Conservation (phyloP, 2,113 vertebrate species). For the Alaudala cheleensis region DNA sequence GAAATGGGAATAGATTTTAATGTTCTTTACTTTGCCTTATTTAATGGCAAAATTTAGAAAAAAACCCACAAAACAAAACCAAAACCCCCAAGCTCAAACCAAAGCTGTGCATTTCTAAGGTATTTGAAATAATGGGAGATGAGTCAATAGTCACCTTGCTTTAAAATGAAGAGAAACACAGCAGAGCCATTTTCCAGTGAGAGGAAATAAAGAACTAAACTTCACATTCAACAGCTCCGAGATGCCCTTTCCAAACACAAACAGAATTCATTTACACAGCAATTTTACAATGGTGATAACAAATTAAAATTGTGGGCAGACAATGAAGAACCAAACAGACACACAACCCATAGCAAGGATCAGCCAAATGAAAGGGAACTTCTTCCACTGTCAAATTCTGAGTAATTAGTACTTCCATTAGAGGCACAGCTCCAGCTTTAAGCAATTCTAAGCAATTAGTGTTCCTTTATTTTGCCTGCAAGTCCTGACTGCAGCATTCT, state of each 20-base stretch:
- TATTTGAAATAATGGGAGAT: neutral
- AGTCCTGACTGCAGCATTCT: conserved; percentile 64
- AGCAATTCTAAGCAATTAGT: conserved; percentile 55
- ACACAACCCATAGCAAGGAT: neutral
- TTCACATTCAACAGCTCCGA: neutral
- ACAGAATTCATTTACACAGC: neutral
- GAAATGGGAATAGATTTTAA: neutral
- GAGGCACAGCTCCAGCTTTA: conserved; percentile 29
- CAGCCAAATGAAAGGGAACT: conserved; percentile 12
- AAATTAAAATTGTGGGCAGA: neutral
- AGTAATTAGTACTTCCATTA: conserved; percentile 42
- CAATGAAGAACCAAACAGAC: neutral
- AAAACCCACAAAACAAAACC: neutral
- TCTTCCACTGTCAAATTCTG: neutral
- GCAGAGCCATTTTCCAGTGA: neutral
- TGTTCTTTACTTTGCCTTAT: neutral
- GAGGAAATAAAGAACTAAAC: neutral
- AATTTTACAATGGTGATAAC: neutral
- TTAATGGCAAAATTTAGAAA: neutral
- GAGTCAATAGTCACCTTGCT: neutral
- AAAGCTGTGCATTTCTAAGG: neutral
- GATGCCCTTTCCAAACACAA: neutral
- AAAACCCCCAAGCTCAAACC: neutral
- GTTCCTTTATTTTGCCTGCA: conserved; percentile 34
- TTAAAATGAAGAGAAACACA: neutral